Evolutionary conservation across 1,140 invertebrate species (phyloP), one percentile per base, ranked within the genome.

Genomic region (Pseudoatta argentina): DNA sequence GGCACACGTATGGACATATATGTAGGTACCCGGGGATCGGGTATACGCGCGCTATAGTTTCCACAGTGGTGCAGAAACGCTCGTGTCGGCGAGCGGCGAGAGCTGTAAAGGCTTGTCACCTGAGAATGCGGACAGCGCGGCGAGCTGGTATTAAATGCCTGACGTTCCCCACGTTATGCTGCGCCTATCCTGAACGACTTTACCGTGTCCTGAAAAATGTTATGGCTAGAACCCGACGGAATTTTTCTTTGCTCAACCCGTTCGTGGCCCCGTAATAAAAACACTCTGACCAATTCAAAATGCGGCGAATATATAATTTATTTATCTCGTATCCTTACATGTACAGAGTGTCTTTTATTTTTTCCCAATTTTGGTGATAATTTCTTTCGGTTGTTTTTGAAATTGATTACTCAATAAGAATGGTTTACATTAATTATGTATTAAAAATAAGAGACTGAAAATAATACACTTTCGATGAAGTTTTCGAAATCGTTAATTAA

Each of bases 71-170:
- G 87, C 85, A 72, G 64, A 85, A 91, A 90, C 83, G 57, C 71
- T 48, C 86, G 83, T 85, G 63, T 75, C 76, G 69, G 76, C 79
- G 61, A 78, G 71, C 76, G 87, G 71, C 88, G 87, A 90, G 88
- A 89, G 87, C 87, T 86, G 77, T 14, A 85, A 86, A 75, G 66
- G 87, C 87, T 89, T 88, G 86, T 89, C 91, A 92, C 90, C 89
- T 92, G 89, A 92, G 82, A 89, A 90, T 88, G 90, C 87, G 77
- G 67, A 73, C 57, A 34, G 67, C 48, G 16, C 34, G 21, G 44
- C 53, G 79, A 51, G 27, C 24, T 81, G 75, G 63, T 51, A 48
- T 81, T 75, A 81, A 75, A 75, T 86, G 51, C 44, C 66, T 69
- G 14, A 39, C 86, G 57, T 64, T 77, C 64, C 72, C n/a, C n/a